Evolutionary conservation across 1,140 invertebrate genomes (phyloP).

Genomic region (Holcopasites calliopsidis): DNA sequence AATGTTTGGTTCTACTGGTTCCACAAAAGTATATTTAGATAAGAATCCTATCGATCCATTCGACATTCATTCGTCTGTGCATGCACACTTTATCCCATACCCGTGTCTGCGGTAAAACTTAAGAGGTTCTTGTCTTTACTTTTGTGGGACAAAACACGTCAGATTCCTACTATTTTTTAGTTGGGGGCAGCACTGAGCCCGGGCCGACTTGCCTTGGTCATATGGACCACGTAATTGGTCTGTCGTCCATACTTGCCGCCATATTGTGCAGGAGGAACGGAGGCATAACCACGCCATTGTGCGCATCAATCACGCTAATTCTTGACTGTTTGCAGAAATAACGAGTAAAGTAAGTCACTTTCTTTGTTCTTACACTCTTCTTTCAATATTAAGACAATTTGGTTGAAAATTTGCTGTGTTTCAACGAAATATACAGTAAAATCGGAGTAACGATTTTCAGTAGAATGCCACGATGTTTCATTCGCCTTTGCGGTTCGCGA

Average conservation of each 20-base stretch:
- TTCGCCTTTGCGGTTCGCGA: background rate
- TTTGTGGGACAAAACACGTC: no score
- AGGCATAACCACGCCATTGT: slow-evolving; percentile 55
- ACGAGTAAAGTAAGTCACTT: slow-evolving; percentile 4
- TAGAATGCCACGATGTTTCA: slow-evolving; percentile 13
- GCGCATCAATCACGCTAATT: slow-evolving; percentile 25
- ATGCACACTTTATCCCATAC: no score
- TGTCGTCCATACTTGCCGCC: slow-evolving; percentile 42
- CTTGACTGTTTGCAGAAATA: background rate
- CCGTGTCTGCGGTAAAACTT: no score
- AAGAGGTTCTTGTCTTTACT: no score
- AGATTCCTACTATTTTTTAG: no score
- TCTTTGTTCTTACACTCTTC: no score
- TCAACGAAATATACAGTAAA: background rate
- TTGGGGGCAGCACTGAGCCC: no score
- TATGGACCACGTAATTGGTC: slow-evolving; percentile 46
- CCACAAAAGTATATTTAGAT: no score
- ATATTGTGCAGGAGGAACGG: slow-evolving; percentile 52
- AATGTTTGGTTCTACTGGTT: no score
- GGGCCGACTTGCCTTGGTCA: no score
- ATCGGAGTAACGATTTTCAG: slow-evolving; percentile 23
- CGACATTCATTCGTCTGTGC: no score
- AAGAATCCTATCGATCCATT: no score
- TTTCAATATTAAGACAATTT: background rate
- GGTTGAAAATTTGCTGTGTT: background rate